Base-by-base conservation (phyloP, 2,888 invertebrate species). In the Andricus quercusramuli region DNA sequence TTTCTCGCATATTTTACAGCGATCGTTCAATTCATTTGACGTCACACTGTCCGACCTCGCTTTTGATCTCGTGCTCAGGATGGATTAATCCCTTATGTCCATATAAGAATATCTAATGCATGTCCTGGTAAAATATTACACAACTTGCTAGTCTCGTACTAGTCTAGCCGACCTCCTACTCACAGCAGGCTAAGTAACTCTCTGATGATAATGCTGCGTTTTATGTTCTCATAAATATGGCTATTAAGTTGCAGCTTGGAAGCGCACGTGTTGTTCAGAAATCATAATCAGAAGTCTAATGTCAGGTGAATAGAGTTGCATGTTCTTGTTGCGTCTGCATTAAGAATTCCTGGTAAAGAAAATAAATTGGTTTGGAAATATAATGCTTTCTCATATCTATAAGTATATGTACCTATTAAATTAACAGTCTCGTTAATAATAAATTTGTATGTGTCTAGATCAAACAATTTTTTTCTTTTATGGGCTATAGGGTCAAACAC, bases 181-280 rank as follows among this genome's bases (percentile, higher is more conserved):
- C 70, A 70, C 17, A 70, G 68, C 68, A 68, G 41, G 66, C 66
- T 67, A 68, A 25, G 47, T 47, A 47, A 44, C 47, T 25, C 68
- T 47, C 25, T 29, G 82, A 81, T 83, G 79, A 82, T 84, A 82
- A 84, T 80, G 79, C 78, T 83, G 68, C 80, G 82, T 84, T 84
- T 84, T 85, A 83, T 41, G 83, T 82, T 82, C 83, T 78, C 83
- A 83, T 85, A 84, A 85, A 85, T 85, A 84, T 77, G 78, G 79
- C 70, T 65, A 84, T 84, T 83, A 84, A 80, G 78, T 81, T 78
- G 82, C 76, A 47, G 29, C 44, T 25, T 68, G 41, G 68, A 44
- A 22, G 68, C 17, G 68, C 47, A 68, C 68, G 68, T 68, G 68
- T 44, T 68, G 25, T 68, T 47, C 44, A 25, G 25, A 25, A 47